Evolutionary conservation across 2,797 vertebrate species (phyloP).

Genomic region (Echiichthys vipera): DNA sequence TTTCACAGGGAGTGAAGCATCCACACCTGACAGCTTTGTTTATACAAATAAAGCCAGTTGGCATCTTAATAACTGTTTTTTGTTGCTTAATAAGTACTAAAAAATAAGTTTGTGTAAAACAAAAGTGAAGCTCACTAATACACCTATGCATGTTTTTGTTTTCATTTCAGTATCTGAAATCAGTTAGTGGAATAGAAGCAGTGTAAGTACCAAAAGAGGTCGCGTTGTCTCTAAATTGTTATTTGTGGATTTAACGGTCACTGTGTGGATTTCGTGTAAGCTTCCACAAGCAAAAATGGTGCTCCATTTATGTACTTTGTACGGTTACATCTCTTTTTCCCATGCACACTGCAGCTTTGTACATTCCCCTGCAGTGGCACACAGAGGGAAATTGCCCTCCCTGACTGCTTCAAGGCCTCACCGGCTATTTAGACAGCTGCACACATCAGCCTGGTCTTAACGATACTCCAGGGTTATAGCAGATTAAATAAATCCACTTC

Average conservation of each 20-base stretch:
- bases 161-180: neutral
- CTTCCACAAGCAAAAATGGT: neutral
- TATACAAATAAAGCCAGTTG: neutral
- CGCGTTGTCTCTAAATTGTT: conserved; percentile 12
- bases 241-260: conserved; percentile 26
- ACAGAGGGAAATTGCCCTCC: conserved; percentile 56
- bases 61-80: conserved; percentile 31
- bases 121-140: conserved; percentile 12
- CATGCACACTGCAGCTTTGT: conserved; percentile 40
- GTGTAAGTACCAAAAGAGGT: neutral
- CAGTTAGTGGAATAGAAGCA: neutral
- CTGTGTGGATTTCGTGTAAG: neutral
- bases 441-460: conserved; percentile 52
- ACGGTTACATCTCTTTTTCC: conserved; percentile 35
- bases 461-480: conserved; percentile 50
- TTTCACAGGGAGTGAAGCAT: neutral
- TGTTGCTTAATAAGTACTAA: neutral
- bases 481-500: conserved; percentile 69
- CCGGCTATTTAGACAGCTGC: conserved; percentile 81
- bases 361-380: conserved; percentile 37
- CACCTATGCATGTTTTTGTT: neutral
- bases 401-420: conserved; percentile 52
- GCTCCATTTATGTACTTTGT: neutral
- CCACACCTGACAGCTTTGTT: neutral
- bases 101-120: conserved; percentile 5